Evolutionary conservation across 2,797 vertebrate species (phyloP), one percentile per base, ranked within the genome.

Genomic region (Labeo calbasu): DNA sequence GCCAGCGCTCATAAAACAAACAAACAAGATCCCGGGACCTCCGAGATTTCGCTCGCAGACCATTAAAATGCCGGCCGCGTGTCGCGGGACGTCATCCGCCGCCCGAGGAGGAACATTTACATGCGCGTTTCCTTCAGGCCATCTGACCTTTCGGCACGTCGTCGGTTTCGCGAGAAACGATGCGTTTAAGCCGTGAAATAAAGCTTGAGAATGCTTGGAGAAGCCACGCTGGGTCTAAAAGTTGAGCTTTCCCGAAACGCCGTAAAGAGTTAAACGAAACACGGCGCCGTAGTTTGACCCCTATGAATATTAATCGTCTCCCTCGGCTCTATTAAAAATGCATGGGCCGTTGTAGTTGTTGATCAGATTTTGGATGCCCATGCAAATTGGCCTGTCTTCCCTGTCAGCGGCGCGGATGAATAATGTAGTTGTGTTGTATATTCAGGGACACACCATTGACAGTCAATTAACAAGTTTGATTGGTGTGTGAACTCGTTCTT

Each of bases 391-490:
- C 96, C 97, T 97, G 97, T 98, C 97, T 97, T 96, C 94, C 93
- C 95, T 98, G 97, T 98, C 97, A 97, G 92, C 96, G 94, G 96
- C 95, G 95, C 93, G 96, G 96, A 98, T 98, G 97, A 98, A 99
- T 98, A 97, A 98, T 98, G 97, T 96, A 98, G 96, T 95, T 96
- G 95, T 96, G 97, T 97, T 97, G 97, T 98, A 97, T 97, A 97
- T 97, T 97, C 96, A 96, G 96, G 96, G 97, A 96, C 96, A 96
- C 96, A 93, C 96, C 97, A 98, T 97, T 99, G 98, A 98, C 97
- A 99, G 97, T 98, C 97, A 99, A 98, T 99, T 99, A 99, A 97
- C 98, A 98, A 97, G 97, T 98, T 98, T 98, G 97, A 99, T 98
- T 98, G 97, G 97, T 98, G 97, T 98, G 97, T 97, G 97, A 98